Evolutionary conservation across 2,888 invertebrate genomes (phyloP).

Genomic region (Mycogona germanica): DNA sequence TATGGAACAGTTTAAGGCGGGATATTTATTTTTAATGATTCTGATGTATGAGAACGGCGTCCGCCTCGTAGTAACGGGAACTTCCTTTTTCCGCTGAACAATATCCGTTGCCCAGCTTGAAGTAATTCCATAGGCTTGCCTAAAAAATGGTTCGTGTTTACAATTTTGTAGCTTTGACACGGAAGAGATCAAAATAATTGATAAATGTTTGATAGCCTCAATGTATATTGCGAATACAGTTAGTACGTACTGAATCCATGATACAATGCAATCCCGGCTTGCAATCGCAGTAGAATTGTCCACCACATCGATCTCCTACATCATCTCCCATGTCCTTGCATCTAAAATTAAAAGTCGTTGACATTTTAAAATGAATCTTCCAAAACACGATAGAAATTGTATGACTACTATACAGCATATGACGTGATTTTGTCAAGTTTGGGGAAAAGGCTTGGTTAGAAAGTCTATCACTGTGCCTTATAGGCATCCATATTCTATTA

Average conservation of each 20-base stretch:
- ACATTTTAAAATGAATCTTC: too few species aligned
- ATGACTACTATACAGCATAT: neutral
- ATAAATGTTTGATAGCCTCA: neutral
- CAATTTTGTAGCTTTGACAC: neutral
- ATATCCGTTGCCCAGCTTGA: slow-evolving; percentile 6
- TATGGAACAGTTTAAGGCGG: too few species aligned
- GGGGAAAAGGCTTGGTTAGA: too few species aligned
- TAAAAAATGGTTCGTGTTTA: neutral
- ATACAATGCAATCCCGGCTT: neutral
- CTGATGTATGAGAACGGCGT: too few species aligned
- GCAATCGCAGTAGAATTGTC: slow-evolving; percentile 8
- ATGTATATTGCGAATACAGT: neutral
- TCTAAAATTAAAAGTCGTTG: too few species aligned
- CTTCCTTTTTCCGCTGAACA: neutral
- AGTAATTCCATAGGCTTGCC: slow-evolving; percentile 2
- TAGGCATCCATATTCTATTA: too few species aligned
- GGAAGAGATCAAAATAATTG: neutral
- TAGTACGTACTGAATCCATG: neutral
- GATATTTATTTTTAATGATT: too few species aligned
- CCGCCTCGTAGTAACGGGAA: slow-evolving; percentile 9
- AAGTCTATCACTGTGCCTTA: too few species aligned
- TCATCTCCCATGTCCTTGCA: slow-evolving; percentile 8
- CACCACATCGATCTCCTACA: slow-evolving; percentile 10
- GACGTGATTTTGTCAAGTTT: too few species aligned
- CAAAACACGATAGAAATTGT: neutral